Evolutionary conservation across 30 jellyfish, hydroid and myxozoan species (phyloP), one percentile per base, ranked within the genome.

Genomic region (Haliclystus octoradiatus): DNA sequence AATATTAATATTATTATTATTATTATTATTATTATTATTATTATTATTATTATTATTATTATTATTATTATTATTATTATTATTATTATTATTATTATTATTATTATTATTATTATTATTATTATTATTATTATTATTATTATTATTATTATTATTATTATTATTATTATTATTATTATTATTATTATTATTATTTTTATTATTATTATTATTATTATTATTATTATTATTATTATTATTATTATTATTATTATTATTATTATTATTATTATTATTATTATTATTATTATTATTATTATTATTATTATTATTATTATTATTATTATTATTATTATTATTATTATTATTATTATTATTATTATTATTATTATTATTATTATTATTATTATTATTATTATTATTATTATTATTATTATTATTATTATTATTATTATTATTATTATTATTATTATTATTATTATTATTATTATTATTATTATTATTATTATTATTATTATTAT

Each of bases 181-280:
- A 31, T 31, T 62, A 65, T 31, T 32, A 28, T 65, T 29, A 65
- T 31, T 30, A 65, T 65, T 62, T 19, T 29, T 2, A 65, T 65
- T 62, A 31, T 65, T 62, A 65, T 65, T 62, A 65, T 65, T 62
- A 65, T 65, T 32, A 65, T 65, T 29, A 65, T 65, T 62, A 65
- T 65, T 32, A 65, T 65, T 62, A 65, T 31, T 62, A 65, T 66
- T 65, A 34, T 66, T 47, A 34, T 66, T 32, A 34, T 66, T 22
- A 66, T 9, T 65, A 32, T 32, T 65, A 66, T 66, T 24, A 32
- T 33, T 65, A 32, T 66, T 35, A 34, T 66, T 31, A 32, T 25
- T 62, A 5, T 32, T 62, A 31, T 65, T 30, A 29, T 5, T 23
- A 5, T 53, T 7, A 53, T 26, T 5, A 53, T 9, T 53, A 5